Conservation (phyloP, 2,888 invertebrate species). For the Phyto melanocephala region DNA sequence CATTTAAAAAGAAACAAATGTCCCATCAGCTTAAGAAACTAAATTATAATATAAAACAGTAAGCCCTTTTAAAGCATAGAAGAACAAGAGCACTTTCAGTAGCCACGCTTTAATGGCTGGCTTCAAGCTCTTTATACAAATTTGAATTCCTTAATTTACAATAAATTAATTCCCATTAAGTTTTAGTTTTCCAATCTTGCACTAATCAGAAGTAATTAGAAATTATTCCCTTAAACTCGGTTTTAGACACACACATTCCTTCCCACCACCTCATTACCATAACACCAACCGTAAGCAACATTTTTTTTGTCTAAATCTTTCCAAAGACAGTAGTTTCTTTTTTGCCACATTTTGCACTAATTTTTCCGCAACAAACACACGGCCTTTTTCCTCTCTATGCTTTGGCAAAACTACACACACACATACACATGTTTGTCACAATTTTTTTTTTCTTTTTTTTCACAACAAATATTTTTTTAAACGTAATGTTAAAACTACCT, state of each 20-base stretch:
- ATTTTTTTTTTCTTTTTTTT: background rate
- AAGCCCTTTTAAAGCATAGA: background rate
- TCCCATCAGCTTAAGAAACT: background rate
- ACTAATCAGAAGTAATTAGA: background rate
- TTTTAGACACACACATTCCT: background rate
- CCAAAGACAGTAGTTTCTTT: background rate
- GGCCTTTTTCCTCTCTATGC: background rate
- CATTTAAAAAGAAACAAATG: background rate
- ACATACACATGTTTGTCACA: background rate
- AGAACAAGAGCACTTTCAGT: too few relatives aligned
- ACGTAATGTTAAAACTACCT: slow-evolving; percentile 23
- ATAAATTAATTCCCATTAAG: background rate
- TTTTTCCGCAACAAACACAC: slow-evolving; percentile 66
- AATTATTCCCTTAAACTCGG: background rate
- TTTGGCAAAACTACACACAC: slow-evolving; percentile 10
- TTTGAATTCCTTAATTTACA: too few relatives aligned
- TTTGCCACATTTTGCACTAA: slow-evolving; percentile 73
- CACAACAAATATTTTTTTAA: slow-evolving; percentile 13
- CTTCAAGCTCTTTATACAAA: too few relatives aligned
- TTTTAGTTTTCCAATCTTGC: background rate
- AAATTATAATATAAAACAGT: background rate
- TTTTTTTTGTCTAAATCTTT: slow-evolving; percentile 7
- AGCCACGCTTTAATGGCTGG: too few relatives aligned
- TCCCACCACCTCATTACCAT: background rate
- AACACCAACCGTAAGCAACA: background rate